Evolutionary conservation across 2,888 invertebrate genomes (phyloP), one percentile per base, ranked within the genome.

Genomic region (Matsumyia berberina): DNA sequence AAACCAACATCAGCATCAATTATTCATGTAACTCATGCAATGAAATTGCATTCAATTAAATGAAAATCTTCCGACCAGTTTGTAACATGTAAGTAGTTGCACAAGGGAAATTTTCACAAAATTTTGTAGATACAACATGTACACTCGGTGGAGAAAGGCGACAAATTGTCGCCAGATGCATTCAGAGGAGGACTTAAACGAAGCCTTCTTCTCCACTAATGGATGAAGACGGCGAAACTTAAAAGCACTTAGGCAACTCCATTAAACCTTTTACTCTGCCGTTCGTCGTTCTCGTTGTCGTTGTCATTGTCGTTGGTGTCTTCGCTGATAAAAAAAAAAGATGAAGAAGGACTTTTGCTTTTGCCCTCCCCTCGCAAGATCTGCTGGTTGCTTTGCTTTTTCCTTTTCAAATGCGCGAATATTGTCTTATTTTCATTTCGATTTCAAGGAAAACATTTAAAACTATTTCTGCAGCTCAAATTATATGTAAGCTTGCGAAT

Each of bases 171-270:
- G 78, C 72, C 78, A 83, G 42, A 67, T 73, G 72, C 72, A 83
- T 82, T 82, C 70, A 60, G 58, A 37, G 49, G 72, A 60, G 49
- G 72, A 60, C 78, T 83, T 51, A 83, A 78, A 78, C 49, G 78
- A 73, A 83, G 39, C 78, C 72, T 33, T 67, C 72, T 33, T 67
- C 37, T 24, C 37, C 60, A 49, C 78, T 83, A 83, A 78, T 83
- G 82, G 82, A 83, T 67, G 53, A 74, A 69, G 79, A 74, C 69
- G 67, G 62, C 46, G 19, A 73, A 85, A 85, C 79, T 79, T 60
- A 79, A 83, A 79, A 85, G 83, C 83, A 85, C 83, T 85, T 85
- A 85, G 37, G 79, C 73, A 85, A 85, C 79, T 79, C 79, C 83
- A 79, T 83, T 83, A 79, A 79, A 66, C 60, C 66, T 57, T 67